Evolutionary conservation across 2,113 vertebrate genomes (phyloP).

Genomic region (Mixornis gularis): DNA sequence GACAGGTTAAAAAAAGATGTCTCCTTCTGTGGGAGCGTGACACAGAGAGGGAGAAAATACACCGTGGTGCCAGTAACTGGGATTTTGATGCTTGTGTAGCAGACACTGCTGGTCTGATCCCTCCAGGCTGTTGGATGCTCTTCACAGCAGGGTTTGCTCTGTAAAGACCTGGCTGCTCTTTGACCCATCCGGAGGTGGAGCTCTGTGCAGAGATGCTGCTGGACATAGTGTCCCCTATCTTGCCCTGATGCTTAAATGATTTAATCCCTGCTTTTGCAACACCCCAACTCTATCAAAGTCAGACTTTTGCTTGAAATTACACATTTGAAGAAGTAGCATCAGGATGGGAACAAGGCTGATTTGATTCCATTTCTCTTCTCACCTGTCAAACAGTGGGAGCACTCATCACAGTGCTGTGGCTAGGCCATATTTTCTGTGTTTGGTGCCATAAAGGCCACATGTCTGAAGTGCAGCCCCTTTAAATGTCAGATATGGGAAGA

Average conservation of each 20-base stretch:
- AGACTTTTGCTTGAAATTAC: not conserved
- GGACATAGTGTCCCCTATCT: accelerated
- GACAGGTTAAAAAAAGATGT: slow-evolving; percentile 6
- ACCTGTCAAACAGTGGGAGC: not conserved
- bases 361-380: not conserved
- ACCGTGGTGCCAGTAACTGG: not conserved
- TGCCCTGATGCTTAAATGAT: not conserved
- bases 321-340: not conserved
- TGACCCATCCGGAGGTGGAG: not conserved
- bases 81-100: not conserved
- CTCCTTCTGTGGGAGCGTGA: not conserved
- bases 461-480: not conserved
- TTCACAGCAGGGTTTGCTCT: not conserved
- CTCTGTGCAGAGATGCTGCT: not conserved
- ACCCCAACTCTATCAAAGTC: not conserved
- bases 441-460: not conserved
- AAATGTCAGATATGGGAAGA: slow-evolving; percentile 13
- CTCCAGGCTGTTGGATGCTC: accelerated
- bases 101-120: accelerated
- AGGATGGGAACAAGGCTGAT: not conserved
- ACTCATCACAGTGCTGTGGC: not conserved
- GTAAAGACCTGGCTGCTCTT: not conserved
- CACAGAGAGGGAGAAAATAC: not conserved
- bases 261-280: not conserved
- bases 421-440: not conserved